Conservation (phyloP, 2,888 invertebrate species). For the Drosophila anomalata region DNA sequence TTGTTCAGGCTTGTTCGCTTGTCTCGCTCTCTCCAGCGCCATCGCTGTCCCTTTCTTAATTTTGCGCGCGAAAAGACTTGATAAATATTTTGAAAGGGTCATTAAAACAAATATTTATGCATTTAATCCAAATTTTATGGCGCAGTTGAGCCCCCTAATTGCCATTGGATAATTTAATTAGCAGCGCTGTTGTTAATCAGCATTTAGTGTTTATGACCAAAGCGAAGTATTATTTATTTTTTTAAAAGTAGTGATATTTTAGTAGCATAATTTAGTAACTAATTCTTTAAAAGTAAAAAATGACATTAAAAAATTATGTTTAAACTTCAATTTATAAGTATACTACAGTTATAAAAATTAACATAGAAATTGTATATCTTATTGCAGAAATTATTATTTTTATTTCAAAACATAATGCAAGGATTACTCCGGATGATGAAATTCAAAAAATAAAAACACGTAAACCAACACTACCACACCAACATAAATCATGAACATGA, state of each 20-base stretch:
- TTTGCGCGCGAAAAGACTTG: conserved; percentile 66
- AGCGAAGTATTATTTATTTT: background rate
- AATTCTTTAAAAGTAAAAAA: too few relatives aligned
- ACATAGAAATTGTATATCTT: too few relatives aligned
- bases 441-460: conserved; percentile 46
- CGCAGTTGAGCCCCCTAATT: conserved; percentile 12
- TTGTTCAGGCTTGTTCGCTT: conserved; percentile 54
- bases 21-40: conserved; percentile 4
- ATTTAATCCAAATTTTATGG: conserved; percentile 25
- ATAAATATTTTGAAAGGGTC: conserved; percentile 30
- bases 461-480: background rate
- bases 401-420: conserved; percentile 40
- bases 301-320: too few relatives aligned
- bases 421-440: conserved; percentile 68
- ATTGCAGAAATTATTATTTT: background rate
- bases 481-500: conserved; percentile 55
- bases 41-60: conserved; percentile 28
- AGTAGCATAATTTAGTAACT: too few relatives aligned
- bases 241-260: too few relatives aligned
- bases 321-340: too few relatives aligned
- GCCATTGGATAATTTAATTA: conserved; percentile 8
- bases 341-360: too few relatives aligned
- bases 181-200: conserved; percentile 4
- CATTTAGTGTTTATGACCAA: background rate
- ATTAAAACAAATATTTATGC: conserved; percentile 8